Evolutionary conservation across 2,797 vertebrate species (phyloP), one percentile per base, ranked within the genome.

Genomic region (Okamejei kenojei): DNA sequence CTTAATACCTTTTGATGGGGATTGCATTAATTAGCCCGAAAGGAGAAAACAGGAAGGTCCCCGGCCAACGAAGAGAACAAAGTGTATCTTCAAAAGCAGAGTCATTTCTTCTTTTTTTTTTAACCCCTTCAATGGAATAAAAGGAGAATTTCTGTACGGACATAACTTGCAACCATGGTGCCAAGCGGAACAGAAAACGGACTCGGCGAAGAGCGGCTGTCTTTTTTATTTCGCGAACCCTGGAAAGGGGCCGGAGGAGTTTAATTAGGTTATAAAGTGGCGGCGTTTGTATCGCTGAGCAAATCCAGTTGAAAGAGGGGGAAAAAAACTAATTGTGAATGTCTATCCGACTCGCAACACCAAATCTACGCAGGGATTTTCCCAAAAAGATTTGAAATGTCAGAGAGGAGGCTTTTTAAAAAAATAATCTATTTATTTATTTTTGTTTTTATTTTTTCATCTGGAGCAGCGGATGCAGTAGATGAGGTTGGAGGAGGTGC

Each of bases 321-420:
- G 9, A 0, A 3, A 7, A 23, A 2, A 73, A 1, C 23, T 17
- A 21, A 26, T 74, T 54, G 65, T 73, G 65, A 45, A 38, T 10
- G 17, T 32, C 0, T 10, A 17, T 7, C 13, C 78, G 29, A 54
- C 7, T 58, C 35, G 71, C 82, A 63, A 76, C 58, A 93, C 54
- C 58, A 80, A 80, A 88, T 29, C 74, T 65, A 63, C 74, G 71
- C 81, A 90, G 61, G 38, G 38, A 93, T 71, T 86, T 93, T 94
- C 94, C 93, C 94, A 94, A 94, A 94, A 93, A 94, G 93, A 93
- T 94, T 95, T 95, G 90, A 95, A 94, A 94, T 94, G 93, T 94
- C 93, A 94, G 88, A 93, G n/a, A n/a, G n/a, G n/a, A n/a, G n/a
- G n/a, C n/a, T n/a, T n/a, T n/a, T n/a, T n/a, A n/a, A n/a, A n/a